Base-by-base conservation (phyloP, 2,113 vertebrate genomes). In the Chaetops frenatus region DNA sequence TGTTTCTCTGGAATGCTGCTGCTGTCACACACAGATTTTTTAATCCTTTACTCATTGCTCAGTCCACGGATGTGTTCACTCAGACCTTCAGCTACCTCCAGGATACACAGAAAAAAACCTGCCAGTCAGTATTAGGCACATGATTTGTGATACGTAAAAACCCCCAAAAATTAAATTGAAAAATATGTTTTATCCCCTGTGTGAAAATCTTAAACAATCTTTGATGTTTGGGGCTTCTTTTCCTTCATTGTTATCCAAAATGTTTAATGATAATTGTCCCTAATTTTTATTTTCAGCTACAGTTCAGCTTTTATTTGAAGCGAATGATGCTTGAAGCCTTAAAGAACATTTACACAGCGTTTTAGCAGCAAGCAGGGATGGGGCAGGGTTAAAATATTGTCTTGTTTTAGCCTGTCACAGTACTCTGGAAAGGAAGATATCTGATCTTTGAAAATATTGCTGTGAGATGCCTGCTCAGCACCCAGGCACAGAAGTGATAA, bases 341-440 rank as follows among this genome's bases (percentile, higher is more conserved):
- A 29, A 69, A 66, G 35, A 47, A 50, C 38, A 85, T 15, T 67
- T 42, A 44, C 51, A 14, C 6, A 18, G n/a, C 7, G 21, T 42
- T 81, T 76, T 6, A 89, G 44, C 53, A 79, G 18, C 45, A 19
- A 12, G 1, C 47, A 91, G 50, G 16, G n/a, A 65, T 10, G 24
- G 54, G 48, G 57, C 54, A 95, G 81, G 65, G 81, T 70, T 90
- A 93, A 93, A 95, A 47, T 83, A 90, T 82, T 85, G 60, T 42
- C 73, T 79, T 87, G 61, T 44, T 88, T 95, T 36, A 91, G 44
- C 28, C 86, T 92, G 89, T 89, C 81, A 70, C 57, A 95, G 66
- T 12, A 23, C 45, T 76, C 0, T 31, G 58, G 45, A 70, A 50
- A 85, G 53, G 57, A 87, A 7, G 45, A 40, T 4, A 45, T 4